phyloP scores from a whole-genome alignment of 2,113 vertebrate species.

The Eidolon helvum region DNA sequence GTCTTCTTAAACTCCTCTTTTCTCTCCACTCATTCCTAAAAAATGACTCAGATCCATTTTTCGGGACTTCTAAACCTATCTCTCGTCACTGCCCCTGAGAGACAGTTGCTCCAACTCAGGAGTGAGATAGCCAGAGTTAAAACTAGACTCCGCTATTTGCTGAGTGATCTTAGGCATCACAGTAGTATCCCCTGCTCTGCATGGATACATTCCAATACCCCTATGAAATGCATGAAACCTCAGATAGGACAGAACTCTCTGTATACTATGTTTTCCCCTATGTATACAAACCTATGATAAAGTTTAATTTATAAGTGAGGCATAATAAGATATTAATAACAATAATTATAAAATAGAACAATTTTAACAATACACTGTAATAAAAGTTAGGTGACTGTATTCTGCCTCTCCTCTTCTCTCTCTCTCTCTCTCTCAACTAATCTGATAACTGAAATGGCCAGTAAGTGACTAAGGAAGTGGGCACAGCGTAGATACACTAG shows the following conservation, averaged over 20 bases:
- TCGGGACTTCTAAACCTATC: neutral
- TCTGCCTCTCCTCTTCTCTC: too few species aligned
- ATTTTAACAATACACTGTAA: too few species aligned
- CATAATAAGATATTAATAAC: neutral
- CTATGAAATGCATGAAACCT: neutral
- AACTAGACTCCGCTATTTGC: neutral
- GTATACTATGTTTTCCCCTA: neutral
- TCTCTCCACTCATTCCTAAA: neutral
- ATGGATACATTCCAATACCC: neutral
- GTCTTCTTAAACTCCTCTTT: neutral
- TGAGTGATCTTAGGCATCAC: neutral
- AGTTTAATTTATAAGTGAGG: neutral
- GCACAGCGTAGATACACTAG: too few species aligned
- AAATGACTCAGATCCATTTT: neutral
- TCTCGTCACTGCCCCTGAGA: neutral
- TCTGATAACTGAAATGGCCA: neutral
- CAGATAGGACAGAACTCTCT: neutral
- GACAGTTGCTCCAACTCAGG: neutral
- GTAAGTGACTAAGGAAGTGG: neutral
- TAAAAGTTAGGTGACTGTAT: too few species aligned
- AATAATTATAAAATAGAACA: neutral
- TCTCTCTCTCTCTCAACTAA: neutral
- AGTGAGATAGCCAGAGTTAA: neutral
- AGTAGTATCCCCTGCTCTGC: neutral
- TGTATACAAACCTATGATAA: neutral